A percentile compares a stretch with the other conserved stretches of the same genome.
These are phyloP conservation scores for Drosophila nikananu DNA, from an alignment of 1,140 invertebrate genomes.

Conservation along the genomic window DNA sequence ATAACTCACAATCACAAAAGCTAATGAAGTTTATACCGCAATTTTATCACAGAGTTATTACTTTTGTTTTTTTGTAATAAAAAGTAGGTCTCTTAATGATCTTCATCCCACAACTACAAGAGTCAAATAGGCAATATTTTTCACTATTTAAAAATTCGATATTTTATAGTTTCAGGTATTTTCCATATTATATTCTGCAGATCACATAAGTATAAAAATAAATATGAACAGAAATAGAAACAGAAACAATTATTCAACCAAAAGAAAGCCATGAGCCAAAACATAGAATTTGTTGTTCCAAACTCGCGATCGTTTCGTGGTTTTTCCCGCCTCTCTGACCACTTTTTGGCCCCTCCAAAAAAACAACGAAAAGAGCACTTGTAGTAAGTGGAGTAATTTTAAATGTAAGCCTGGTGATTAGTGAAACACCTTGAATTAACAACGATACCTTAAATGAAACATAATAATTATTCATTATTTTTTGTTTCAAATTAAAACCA, in stretches of 20 bases:
- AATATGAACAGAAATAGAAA: neutral
- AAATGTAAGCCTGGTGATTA: neutral
- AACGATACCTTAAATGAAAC: neutral
- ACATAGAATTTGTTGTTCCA: too few relatives aligned
- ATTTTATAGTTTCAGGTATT: neutral
- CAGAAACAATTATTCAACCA: too few relatives aligned
- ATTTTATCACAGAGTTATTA: neutral
- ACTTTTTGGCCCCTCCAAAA: too few relatives aligned
- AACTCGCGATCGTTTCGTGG: too few relatives aligned
- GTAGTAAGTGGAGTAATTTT: neutral
- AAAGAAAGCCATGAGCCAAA: too few relatives aligned
- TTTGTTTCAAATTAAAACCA: too few relatives aligned
- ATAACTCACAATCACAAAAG: constrained; percentile 3
- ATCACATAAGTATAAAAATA: neutral
- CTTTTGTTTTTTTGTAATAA: neutral
- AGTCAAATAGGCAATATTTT: neutral
- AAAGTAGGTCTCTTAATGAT: neutral
- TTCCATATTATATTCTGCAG: neutral
- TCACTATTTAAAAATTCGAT: neutral
- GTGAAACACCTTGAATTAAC: neutral
- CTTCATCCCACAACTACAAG: neutral
- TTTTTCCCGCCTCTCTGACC: too few relatives aligned
- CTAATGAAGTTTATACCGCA: neutral
- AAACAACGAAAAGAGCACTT: too few relatives aligned
- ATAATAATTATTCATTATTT: neutral